Percentiles rank a stretch among this genome's conserved stretches.
phyloP scores from a whole-genome alignment of 2,888 invertebrate genomes.

The Diaprepes abbreviatus region DNA sequence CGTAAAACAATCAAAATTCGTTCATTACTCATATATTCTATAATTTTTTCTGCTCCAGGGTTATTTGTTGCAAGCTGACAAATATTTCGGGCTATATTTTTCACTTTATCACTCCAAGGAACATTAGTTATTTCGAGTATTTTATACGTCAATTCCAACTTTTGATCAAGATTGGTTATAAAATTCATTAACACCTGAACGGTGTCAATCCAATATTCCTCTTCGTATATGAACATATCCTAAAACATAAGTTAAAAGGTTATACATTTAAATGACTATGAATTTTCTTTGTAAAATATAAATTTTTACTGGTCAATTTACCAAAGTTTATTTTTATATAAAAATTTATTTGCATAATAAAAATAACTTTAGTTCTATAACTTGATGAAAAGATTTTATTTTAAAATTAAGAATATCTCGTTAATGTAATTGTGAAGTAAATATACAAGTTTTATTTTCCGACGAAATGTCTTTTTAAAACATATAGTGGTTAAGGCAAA shows the following conservation, averaged over 20 bases:
- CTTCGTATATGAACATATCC: constrained; percentile 56
- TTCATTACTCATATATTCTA: constrained; percentile 63
- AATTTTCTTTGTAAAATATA: too few relatives aligned
- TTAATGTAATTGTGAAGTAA: too few relatives aligned
- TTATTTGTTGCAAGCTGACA: constrained; percentile 57
- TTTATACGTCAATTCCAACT: constrained; percentile 57
- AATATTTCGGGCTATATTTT: constrained; percentile 56
- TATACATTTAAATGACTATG: too few relatives aligned
- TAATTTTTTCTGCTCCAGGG: constrained; percentile 63
- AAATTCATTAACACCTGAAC: constrained; percentile 57
- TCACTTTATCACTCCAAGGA: constrained; percentile 60
- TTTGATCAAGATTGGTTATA: constrained; percentile 56
- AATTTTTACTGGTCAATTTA: too few relatives aligned
- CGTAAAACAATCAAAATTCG: constrained; percentile 67
- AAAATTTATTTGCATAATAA: too few relatives aligned
- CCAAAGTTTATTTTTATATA: too few relatives aligned
- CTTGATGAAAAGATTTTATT: too few relatives aligned
- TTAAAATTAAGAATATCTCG: too few relatives aligned
- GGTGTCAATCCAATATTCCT: constrained; percentile 57
- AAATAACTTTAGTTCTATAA: too few relatives aligned
- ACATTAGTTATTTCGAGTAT: constrained; percentile 56
- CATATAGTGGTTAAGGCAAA: too few relatives aligned
- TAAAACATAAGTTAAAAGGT: constrained; percentile 50
- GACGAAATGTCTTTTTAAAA: too few relatives aligned
- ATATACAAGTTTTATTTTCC: too few relatives aligned